Evolutionary conservation across 2,797 vertebrate genomes (phyloP), one percentile per base, ranked within the genome.

Genomic region (Alosa sapidissima): DNA sequence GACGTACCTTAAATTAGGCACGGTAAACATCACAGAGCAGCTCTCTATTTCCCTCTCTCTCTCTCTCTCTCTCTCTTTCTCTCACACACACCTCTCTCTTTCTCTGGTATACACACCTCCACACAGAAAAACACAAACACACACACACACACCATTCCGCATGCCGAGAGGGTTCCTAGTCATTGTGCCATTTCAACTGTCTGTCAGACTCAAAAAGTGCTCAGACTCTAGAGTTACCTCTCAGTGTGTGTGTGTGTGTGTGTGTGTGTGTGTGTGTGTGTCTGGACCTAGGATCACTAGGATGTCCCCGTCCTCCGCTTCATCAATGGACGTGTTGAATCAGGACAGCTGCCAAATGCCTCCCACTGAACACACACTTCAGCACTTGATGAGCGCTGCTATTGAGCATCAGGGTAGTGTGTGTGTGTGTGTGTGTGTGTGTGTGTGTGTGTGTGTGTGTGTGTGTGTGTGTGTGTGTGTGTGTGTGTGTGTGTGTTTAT

Each of bases 1-100:
- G 83, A 78, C 19, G 88, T 84, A 65, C 78, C 84, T 85, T 89
- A 86, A 83, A 87, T 90, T 90, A 86, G 84, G 90, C 55, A 24
- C 4, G 19, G 21, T 9, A 62, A 62, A 62, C 58, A 62, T 62
- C 58, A 62, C 58, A 58, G 7, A 51, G 41, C 4, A 41, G 41
- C 2, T 28, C 28, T 28, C 49, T 33, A 72, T 47, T 10, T 60
- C 41, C 81, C 81, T 48, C 65, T 82, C 86, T 72, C 54, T 52
- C 52, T 65, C 78, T 62, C 81, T 28, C 58, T 62, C 16, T 36
- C 81, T 28, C 24, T 5, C 81, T 28, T 14, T 5, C 55, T n/a
- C 28, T 21, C 51, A 48, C 81, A 24, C 45, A 51, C 82, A 84
- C 78, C 78, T 21, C 4, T 55, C 54, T 55, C 54, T 55, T 2